phyloP scores from a whole-genome alignment of 2,797 vertebrate species.

The Sebastolobus alascanus region DNA sequence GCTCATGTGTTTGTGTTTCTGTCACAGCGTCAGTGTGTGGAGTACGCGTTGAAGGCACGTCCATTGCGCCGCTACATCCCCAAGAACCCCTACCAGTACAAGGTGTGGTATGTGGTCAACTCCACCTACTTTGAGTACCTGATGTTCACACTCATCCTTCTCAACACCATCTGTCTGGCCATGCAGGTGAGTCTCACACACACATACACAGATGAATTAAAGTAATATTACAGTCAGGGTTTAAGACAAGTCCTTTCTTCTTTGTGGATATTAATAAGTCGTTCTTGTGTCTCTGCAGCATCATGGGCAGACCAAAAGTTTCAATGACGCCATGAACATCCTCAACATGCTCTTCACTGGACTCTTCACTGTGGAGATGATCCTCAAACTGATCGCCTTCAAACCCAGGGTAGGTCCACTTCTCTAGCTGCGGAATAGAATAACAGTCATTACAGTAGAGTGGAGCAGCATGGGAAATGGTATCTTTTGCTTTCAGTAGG shows the following conservation, averaged over 20 bases:
- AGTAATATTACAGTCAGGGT: background rate
- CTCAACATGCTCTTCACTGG: constrained; percentile 99
- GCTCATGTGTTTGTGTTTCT: constrained; percentile 30
- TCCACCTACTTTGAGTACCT: constrained; percentile 99
- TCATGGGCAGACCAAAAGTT: constrained; percentile 89
- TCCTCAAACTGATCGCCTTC: constrained; percentile 98
- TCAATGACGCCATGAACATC: constrained; percentile 99
- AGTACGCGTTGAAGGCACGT: constrained; percentile 97
- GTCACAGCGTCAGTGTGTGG: constrained; percentile 96
- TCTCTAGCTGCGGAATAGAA: constrained; percentile 10
- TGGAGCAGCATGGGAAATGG: background rate
- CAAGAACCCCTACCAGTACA: constrained; percentile 99
- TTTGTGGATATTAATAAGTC: background rate
- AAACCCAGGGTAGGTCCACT: constrained; percentile 95
- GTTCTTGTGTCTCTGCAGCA: constrained; percentile 77
- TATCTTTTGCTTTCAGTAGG: background rate
- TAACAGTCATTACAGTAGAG: background rate
- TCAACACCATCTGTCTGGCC: constrained; percentile 99
- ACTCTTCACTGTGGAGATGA: constrained; percentile 99
- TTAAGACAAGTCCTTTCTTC: background rate
- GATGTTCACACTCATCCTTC: constrained; percentile 99
- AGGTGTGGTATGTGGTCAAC: constrained; percentile 99
- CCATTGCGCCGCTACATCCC: constrained; percentile 98
- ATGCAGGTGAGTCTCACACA: constrained; percentile 91
- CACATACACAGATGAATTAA: background rate